These are phyloP conservation scores for Fistularia tabacaria DNA, from an alignment of 2,797 vertebrate genomes.

Conservation along the genomic window DNA sequence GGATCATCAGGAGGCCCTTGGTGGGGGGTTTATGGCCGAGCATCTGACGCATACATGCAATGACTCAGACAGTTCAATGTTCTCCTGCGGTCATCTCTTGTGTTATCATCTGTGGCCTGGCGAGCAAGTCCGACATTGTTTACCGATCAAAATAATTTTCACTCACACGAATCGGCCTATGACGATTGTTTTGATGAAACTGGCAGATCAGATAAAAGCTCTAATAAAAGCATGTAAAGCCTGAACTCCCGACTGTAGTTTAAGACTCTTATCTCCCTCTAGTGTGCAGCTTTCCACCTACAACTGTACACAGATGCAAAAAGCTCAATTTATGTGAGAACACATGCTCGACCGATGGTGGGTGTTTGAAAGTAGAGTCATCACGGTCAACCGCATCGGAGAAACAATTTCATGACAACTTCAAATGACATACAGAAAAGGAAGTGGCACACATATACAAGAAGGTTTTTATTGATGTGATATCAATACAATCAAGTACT, in stretches of 20 bases:
- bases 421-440: constrained; percentile 13
- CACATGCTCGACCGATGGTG: neutral
- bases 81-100: too few species aligned
- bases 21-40: too few species aligned
- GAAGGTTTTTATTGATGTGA: constrained; percentile 90
- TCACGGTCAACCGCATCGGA: too few species aligned
- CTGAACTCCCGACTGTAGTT: neutral
- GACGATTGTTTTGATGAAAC: too few species aligned
- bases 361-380: neutral
- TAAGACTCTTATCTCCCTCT: constrained; percentile 51
- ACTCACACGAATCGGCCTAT: too few species aligned
- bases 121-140: too few species aligned
- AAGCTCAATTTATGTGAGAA: neutral
- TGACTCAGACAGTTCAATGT: too few species aligned
- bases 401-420: neutral
- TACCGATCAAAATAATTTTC: too few species aligned
- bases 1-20: too few species aligned
- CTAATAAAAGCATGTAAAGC: neutral
- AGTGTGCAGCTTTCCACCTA: constrained; percentile 36
- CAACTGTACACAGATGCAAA: constrained; percentile 1
- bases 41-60: too few species aligned
- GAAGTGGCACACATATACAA: constrained; percentile 60
- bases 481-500: constrained; percentile 92
- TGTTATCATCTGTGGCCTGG: too few species aligned
- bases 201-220: too few species aligned